Evolutionary conservation across 2,113 vertebrate species (phyloP), one percentile per base, ranked within the genome.

Genomic region (Trematocara marginatum): DNA sequence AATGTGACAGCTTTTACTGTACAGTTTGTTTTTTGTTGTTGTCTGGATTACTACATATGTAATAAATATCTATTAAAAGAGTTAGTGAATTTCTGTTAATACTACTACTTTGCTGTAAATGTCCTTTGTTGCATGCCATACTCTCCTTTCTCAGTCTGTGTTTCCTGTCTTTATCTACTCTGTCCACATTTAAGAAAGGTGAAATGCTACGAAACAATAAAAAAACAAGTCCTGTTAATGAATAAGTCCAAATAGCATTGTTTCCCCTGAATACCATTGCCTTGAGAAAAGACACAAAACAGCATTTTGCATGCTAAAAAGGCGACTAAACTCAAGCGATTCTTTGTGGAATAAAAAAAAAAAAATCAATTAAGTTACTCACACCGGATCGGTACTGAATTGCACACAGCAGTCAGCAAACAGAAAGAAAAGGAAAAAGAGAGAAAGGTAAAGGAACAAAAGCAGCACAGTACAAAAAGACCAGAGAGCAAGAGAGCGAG

Each of bases 301-400:
- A 79, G 76, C 20, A 35, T 6, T 81, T 31, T 87, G 52, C 56
- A 87, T 79, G 64, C 76, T 82, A 71, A 84, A 86, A 90, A 76
- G 71, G 16, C 69, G 18, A 49, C 51, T 83, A 34, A 86, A 85
- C 35, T 79, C 3, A 35, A 64, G 11, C 11, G 31, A 76, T 45
- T 83, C 8, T 56, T 7, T 42, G 29, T 81, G 6, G 51, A 89
- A 51, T 79, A 23, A 76, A 49, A 76, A 29, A 76, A 29, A 76
- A 80, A 83, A 88, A 92, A 88, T 78, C 79, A 57, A 88, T 91
- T 84, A 51, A 53, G 16, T 83, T 61, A 80, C 18, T 34, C 26
- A 79, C 69, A 84, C 10, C 3, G 4, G 76, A 83, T 76, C 3
- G 20, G 38, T 7, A 59, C 51, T 13, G 54, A 59, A 76, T 42